These are phyloP conservation scores for Lordiphosa stackelbergi DNA, from an alignment of 1,140 invertebrate species.

Conservation along the genomic window DNA sequence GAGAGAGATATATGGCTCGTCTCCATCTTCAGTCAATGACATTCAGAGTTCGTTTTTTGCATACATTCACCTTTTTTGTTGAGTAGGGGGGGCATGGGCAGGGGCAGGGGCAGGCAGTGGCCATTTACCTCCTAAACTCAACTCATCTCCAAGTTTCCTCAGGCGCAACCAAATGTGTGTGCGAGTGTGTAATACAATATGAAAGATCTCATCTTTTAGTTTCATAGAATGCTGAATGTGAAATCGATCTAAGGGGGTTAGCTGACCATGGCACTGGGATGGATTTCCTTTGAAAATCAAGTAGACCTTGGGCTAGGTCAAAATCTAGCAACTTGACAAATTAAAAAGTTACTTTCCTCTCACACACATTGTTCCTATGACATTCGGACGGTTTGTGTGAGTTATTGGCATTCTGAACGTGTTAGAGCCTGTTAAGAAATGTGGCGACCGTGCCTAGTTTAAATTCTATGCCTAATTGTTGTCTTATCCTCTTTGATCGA, in stretches of 20 bases:
- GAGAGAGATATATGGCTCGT: constrained; percentile 26
- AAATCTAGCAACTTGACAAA: too few relatives aligned
- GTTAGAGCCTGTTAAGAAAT: too few relatives aligned
- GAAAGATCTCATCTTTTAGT: constrained; percentile 1
- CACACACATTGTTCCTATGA: too few relatives aligned
- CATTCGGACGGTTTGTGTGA: too few relatives aligned
- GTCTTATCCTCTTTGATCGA: too few relatives aligned
- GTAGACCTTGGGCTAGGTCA: too few relatives aligned
- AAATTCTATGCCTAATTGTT: too few relatives aligned
- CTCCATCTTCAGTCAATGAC: constrained; percentile 45
- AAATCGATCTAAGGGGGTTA: constrained; percentile 42
- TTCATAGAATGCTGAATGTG: constrained; percentile 6
- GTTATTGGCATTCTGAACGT: too few relatives aligned
- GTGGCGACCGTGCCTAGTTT: too few relatives aligned
- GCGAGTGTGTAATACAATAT: constrained; percentile 22
- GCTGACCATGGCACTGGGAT: constrained; percentile 12
- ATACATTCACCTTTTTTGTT: constrained; percentile 31
- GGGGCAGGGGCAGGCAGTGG: not conserved
- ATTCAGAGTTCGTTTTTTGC: constrained; percentile 34
- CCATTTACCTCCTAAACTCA: constrained; percentile 12
- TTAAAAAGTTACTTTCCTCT: too few relatives aligned
- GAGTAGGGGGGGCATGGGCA: too few relatives aligned
- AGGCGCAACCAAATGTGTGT: constrained; percentile 34
- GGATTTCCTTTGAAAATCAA: too few relatives aligned
- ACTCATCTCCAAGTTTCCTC: constrained; percentile 23